A percentile compares a stretch with the other conserved stretches of the same genome.
Evolutionary conservation across 2,888 invertebrate genomes (phyloP).

Genomic region (Loripinus fragilis): DNA sequence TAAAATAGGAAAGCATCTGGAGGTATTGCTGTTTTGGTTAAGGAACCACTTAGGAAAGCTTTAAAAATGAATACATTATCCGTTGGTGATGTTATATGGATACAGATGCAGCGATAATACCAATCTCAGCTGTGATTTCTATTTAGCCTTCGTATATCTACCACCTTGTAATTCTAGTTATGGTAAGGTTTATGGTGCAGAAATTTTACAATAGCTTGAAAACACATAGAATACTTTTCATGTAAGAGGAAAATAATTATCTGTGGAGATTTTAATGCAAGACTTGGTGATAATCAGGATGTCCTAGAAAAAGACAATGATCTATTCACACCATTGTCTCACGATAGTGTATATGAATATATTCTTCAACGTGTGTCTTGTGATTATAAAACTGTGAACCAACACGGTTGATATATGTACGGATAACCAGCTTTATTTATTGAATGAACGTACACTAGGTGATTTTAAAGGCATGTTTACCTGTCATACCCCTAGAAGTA

Average conservation of each 20-base stretch:
- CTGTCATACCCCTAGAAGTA: not conserved
- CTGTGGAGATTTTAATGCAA: slow-evolving; percentile 6
- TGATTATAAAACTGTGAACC: not conserved
- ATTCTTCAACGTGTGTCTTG: not conserved
- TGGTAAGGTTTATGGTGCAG: not conserved
- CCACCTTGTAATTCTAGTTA: not conserved
- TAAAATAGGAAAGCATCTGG: not conserved
- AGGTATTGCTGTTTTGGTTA: not conserved
- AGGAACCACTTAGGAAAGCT: not conserved
- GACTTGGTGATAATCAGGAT: not conserved
- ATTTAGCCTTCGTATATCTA: not conserved
- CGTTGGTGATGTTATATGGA: not conserved
- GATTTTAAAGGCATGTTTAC: not conserved
- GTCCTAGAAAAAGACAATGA: not conserved
- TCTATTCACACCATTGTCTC: not conserved
- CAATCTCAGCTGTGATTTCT: not conserved
- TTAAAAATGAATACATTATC: not conserved
- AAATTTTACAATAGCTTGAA: not conserved
- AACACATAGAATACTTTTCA: not conserved
- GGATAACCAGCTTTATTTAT: not conserved
- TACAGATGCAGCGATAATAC: not conserved
- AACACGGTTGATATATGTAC: not conserved
- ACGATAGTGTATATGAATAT: not conserved
- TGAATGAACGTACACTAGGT: not conserved
- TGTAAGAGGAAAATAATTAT: slow-evolving; percentile 6